Evolutionary conservation across 2,888 invertebrate genomes (phyloP).

Genomic region (Hypercompe scribonia): DNA sequence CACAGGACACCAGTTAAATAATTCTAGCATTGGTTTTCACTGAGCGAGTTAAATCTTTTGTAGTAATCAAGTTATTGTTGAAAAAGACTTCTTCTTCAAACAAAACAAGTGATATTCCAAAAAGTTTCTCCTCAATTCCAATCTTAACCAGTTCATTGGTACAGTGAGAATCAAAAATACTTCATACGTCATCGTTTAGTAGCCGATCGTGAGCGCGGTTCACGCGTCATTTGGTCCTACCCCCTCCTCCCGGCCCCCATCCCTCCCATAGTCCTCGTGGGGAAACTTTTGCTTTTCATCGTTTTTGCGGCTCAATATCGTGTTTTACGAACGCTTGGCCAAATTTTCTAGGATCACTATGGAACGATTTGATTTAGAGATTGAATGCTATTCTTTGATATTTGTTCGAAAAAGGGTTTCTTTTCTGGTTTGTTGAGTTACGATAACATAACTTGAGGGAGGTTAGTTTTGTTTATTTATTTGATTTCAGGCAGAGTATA

Average conservation of each 20-base stretch:
- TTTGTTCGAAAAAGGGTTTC: conserved; percentile 14
- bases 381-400: conserved; percentile 39
- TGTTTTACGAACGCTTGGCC: conserved; percentile 51
- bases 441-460: conserved; percentile 11
- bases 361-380: conserved; percentile 47
- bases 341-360: conserved; percentile 45
- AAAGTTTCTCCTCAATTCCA: conserved; percentile 29
- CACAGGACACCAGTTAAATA: too few relatives aligned
- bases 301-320: conserved; percentile 55
- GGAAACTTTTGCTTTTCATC: conserved; percentile 51
- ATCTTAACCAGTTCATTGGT: conserved; percentile 45
- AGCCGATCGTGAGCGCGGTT: conserved; percentile 48
- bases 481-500: neutral
- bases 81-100: neutral
- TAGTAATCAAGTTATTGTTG: neutral
- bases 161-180: conserved; percentile 51
- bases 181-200: conserved; percentile 62
- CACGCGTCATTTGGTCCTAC: conserved; percentile 58
- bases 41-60: too few relatives aligned
- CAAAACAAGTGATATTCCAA: conserved; percentile 22
- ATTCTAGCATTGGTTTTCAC: too few relatives aligned
- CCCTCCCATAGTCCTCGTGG: conserved; percentile 14
- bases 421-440: conserved; percentile 9
- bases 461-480: conserved; percentile 3
- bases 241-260: conserved; percentile 7